A percentile compares a stretch with the other conserved stretches of the same genome.
Evolutionary conservation across 30 jellyfish, hydroid and myxozoan species (phyloP).

Genomic region (Sanderia malayensis): DNA sequence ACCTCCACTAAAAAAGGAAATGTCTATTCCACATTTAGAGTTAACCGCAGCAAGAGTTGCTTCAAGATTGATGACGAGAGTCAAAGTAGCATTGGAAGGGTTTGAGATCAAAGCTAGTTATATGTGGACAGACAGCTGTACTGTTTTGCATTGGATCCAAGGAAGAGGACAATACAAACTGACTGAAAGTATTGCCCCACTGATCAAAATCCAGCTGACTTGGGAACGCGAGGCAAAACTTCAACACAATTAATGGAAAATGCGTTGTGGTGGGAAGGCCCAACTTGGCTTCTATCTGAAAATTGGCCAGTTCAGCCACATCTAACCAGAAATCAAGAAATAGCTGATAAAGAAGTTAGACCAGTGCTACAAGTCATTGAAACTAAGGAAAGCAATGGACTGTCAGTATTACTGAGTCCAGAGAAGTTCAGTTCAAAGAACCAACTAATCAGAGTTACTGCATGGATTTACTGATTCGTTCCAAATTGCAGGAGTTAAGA

Average conservation of each 20-base stretch:
- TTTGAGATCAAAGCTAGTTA: not conserved
- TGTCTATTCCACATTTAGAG: not conserved
- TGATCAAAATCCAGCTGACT: conserved; percentile 48
- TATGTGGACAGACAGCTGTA: not conserved
- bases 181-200: conserved; percentile 51
- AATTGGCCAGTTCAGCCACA: conserved; percentile 1
- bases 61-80: not conserved
- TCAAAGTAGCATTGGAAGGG: not conserved
- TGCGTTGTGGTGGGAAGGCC: not conserved
- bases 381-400: not conserved
- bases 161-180: not conserved
- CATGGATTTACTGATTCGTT: conserved; percentile 2
- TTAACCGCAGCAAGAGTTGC: not conserved
- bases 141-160: not conserved
- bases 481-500: conserved; percentile 7
- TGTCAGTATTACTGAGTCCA: not conserved
- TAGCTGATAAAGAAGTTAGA: conserved; percentile 16
- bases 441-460: conserved; percentile 6
- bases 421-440: conserved; percentile 21
- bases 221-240: conserved; percentile 48
- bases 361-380: not conserved
- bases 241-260: not conserved
- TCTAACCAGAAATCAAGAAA: conserved; percentile 4
- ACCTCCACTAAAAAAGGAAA: not conserved
- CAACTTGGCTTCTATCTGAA: conserved; percentile 4